Evolutionary conservation across 2,888 invertebrate species (phyloP).

Genomic region (Imbricaverruca yamaguchii): DNA sequence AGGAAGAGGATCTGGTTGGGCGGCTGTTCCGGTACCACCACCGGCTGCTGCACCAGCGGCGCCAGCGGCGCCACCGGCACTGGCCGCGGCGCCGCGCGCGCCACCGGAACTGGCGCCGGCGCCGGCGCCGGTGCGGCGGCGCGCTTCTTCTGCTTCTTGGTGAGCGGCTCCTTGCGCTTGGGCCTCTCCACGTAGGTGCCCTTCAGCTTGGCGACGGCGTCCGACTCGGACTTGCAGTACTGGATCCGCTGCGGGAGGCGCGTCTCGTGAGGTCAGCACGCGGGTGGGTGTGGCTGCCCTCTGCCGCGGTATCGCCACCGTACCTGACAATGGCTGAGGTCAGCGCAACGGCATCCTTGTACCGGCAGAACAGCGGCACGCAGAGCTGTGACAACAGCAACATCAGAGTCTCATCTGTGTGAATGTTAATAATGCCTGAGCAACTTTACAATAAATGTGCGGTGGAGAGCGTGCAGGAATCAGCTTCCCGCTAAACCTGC

Average conservation of each 20-base stretch:
- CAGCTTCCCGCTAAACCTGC: no score
- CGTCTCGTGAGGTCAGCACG: not conserved
- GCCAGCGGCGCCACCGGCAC: not conserved
- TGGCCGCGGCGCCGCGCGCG: conserved; percentile 9
- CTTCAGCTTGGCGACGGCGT: conserved; percentile 92
- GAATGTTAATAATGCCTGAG: no score
- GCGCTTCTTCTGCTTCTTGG: conserved; percentile 54
- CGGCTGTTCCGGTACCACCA: conserved; percentile 67
- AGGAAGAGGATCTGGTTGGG: conserved; percentile 99
- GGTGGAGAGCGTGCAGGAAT: no score
- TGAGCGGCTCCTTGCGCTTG: conserved; percentile 64
- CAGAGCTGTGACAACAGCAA: no score
- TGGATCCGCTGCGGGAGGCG: conserved; percentile 71
- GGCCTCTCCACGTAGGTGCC: conserved; percentile 94
- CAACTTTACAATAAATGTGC: no score
- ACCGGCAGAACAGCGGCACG: no score
- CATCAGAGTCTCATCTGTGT: no score
- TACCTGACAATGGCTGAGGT: no score
- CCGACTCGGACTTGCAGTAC: conserved; percentile 89
- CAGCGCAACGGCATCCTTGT: no score
- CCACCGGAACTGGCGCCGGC: conserved; percentile 55
- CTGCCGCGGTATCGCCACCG: no score
- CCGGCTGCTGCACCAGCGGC: not conserved
- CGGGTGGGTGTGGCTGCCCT: no score
- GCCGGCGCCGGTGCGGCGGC: conserved; percentile 50